These are phyloP conservation scores for Scolanthus callimorphus DNA, from an alignment of 92 coral and sea anemone genomes.

Conservation along the genomic window DNA sequence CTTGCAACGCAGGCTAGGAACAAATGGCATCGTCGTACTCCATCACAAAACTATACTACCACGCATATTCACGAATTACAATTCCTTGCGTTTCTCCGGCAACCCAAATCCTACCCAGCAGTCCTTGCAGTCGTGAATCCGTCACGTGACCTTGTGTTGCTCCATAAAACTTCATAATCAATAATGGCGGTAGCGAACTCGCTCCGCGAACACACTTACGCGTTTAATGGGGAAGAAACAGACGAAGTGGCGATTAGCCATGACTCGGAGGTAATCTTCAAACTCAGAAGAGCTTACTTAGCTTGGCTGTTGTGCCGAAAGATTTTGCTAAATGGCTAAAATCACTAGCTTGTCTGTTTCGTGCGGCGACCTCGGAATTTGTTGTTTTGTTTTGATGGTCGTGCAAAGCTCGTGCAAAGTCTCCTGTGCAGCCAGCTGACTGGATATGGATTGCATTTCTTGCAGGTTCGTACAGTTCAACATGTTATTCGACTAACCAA, in stretches of 20 bases:
- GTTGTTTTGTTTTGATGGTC: conserved; percentile 84
- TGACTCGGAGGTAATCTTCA: conserved; percentile 76
- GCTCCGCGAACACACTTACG: conserved; percentile 58
- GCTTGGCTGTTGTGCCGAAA: conserved; percentile 7
- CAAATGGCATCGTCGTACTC: not conserved
- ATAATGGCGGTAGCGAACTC: conserved; percentile 83
- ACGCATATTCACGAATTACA: not conserved
- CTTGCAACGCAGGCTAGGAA: not conserved
- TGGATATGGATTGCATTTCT: conserved; percentile 12
- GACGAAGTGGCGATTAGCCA: conserved; percentile 62
- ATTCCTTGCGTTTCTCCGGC: conserved; percentile 1
- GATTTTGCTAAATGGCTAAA: conserved; percentile 2
- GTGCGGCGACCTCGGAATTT: conserved; percentile 52
- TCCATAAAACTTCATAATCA: conserved; percentile 62
- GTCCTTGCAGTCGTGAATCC: not conserved
- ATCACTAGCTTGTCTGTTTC: conserved; percentile 21
- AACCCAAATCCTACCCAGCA: not conserved
- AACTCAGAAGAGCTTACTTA: not conserved
- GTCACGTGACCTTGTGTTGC: conserved; percentile 84
- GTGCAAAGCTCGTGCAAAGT: conserved; percentile 27
- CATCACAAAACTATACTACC: not conserved
- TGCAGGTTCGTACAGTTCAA: conserved; percentile 89
- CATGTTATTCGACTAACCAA: conserved; percentile 90
- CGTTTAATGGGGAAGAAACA: conserved; percentile 42
- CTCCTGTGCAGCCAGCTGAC: conserved; percentile 26